Conservation (phyloP, 1,140 invertebrate species). For the Zophobas atratus region DNA sequence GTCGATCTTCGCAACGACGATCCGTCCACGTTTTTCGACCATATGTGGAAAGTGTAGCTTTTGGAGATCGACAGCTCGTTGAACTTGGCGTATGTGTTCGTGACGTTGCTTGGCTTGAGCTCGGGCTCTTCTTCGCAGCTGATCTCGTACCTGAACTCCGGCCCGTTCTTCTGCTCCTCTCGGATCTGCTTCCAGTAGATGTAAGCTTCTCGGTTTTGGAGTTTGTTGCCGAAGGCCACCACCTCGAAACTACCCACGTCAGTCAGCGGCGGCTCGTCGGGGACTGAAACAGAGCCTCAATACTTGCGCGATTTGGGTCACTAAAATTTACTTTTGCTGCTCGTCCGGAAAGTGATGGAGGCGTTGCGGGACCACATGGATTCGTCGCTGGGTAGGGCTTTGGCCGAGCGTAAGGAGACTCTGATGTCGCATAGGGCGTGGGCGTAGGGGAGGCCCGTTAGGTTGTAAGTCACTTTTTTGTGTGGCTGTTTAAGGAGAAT, state of each 20-base stretch:
- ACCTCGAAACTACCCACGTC: conserved; percentile 78
- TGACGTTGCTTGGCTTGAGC: conserved; percentile 67
- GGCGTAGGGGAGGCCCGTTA: conserved; percentile 75
- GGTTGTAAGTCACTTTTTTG: conserved; percentile 68
- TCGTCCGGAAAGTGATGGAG: conserved; percentile 73
- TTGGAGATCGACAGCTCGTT: conserved; percentile 67
- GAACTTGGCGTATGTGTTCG: conserved; percentile 72
- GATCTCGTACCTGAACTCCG: conserved; percentile 70
- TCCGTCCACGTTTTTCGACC: conserved; percentile 74
- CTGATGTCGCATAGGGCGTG: conserved; percentile 79
- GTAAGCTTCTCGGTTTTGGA: conserved; percentile 70
- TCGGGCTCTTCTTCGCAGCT: conserved; percentile 66
- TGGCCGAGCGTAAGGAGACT: conserved; percentile 74
- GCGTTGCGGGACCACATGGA: conserved; percentile 78
- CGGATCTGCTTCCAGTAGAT: conserved; percentile 81
- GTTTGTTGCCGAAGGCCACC: conserved; percentile 68
- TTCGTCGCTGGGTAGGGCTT: conserved; percentile 69
- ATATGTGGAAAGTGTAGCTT: conserved; percentile 71
- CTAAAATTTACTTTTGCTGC: conserved; percentile 68
- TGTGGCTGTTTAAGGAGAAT: conserved; percentile 44
- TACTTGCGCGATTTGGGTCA: background rate
- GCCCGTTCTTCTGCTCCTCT: conserved; percentile 74
- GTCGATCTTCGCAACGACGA: conserved; percentile 71
- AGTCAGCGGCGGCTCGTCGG: conserved; percentile 74
- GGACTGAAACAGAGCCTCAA: conserved; percentile 65